These are phyloP conservation scores for Lophius americanus DNA, from an alignment of 2,797 vertebrate species.

Conservation along the genomic window DNA sequence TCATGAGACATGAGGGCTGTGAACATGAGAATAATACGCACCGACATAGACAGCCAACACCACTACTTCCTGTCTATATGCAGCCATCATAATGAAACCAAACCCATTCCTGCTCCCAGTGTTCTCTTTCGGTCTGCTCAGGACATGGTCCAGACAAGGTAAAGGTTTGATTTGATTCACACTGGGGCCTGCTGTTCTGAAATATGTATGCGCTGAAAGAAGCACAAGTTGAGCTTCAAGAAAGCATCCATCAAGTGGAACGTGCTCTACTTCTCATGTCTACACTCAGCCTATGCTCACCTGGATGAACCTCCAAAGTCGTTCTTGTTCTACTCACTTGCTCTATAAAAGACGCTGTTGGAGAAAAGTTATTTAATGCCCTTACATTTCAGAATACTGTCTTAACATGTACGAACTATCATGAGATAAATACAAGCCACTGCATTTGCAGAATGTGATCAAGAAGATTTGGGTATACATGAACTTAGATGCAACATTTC, in stretches of 20 bases:
- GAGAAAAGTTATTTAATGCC: no score
- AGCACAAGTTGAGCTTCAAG: conserved; percentile 17
- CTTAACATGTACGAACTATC: no score
- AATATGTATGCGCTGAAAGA: conserved; percentile 50
- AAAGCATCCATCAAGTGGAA: conserved; percentile 24
- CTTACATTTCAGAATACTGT: no score
- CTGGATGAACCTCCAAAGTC: no score
- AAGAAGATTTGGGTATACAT: no score
- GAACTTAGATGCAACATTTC: no score
- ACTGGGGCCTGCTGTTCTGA: conserved; percentile 22
- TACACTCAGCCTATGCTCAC: not conserved
- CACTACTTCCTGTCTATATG: conserved; percentile 35
- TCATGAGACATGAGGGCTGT: conserved; percentile 36
- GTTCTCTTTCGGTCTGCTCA: not conserved
- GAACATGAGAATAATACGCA: conserved; percentile 28
- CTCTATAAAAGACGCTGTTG: no score
- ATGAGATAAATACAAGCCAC: no score
- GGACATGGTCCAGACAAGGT: conserved; percentile 25
- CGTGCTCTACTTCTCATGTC: not conserved
- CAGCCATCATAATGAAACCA: conserved; percentile 9
- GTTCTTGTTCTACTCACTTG: no score
- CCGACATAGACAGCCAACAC: conserved; percentile 37
- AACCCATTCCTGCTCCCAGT: not conserved
- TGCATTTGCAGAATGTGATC: no score
- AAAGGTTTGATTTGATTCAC: conserved; percentile 35